Conservation (phyloP, 2,888 invertebrate genomes). For the Griposia aprilina region DNA sequence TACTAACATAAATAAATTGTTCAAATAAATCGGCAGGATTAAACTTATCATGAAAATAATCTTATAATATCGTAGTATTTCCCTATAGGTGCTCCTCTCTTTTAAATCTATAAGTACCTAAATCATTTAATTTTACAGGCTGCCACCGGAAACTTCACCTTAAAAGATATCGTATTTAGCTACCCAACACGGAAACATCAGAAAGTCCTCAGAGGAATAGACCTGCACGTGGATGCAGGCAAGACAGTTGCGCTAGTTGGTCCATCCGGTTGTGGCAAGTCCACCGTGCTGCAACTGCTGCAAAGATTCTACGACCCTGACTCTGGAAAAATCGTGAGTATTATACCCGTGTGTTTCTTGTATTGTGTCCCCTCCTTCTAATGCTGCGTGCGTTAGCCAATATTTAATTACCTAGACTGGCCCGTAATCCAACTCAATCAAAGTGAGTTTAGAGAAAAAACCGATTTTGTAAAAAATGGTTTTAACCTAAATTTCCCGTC, state of each 20-base stretch:
- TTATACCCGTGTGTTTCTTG: not conserved
- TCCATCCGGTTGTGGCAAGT: conserved; percentile 95
- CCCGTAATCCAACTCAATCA: not conserved
- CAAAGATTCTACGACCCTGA: conserved; percentile 95
- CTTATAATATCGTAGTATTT: not conserved
- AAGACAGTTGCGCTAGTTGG: conserved; percentile 94
- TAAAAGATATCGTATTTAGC: conserved; percentile 93
- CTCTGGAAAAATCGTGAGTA: conserved; percentile 87
- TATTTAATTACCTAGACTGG: not conserved
- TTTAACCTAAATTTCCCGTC: not conserved
- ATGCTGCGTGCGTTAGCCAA: not conserved
- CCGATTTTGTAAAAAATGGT: not conserved
- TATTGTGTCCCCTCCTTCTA: no score
- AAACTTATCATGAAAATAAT: not conserved
- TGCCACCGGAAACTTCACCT: conserved; percentile 92
- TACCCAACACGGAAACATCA: conserved; percentile 95
- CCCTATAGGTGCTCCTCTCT: not conserved
- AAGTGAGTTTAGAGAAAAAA: not conserved
- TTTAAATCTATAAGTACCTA: not conserved
- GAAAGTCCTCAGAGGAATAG: conserved; percentile 93
- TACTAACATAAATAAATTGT: not conserved
- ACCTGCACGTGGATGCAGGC: conserved; percentile 92
- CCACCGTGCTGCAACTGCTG: conserved; percentile 94
- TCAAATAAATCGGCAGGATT: not conserved
- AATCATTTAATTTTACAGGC: conserved; percentile 77